phyloP scores from a whole-genome alignment of 2,797 vertebrate species.

The Melanitta fusca region DNA sequence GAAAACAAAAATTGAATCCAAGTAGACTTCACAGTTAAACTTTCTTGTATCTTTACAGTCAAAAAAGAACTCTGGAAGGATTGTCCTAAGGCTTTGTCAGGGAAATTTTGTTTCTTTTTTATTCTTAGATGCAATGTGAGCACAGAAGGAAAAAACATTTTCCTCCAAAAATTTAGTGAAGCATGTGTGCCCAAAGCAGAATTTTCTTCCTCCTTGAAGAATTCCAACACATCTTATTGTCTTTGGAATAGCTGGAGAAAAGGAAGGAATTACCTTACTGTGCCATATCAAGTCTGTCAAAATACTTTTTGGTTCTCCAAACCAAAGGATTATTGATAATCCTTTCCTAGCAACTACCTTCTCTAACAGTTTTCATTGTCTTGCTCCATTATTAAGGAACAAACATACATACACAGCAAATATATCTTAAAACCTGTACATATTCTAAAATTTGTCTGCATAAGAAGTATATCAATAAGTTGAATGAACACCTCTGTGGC shows the following conservation, averaged over 20 bases:
- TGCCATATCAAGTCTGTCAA: neutral
- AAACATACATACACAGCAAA: neutral
- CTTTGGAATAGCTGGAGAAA: neutral
- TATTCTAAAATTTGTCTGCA: neutral
- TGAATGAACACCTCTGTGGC: neutral
- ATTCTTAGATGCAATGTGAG: neutral
- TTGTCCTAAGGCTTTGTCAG: neutral
- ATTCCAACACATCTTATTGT: neutral
- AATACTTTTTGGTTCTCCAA: neutral
- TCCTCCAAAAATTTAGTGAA: neutral
- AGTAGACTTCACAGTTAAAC: neutral
- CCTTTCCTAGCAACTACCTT: neutral
- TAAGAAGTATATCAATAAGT: neutral
- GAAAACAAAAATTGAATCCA: neutral
- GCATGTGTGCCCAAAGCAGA: neutral
- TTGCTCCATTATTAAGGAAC: neutral
- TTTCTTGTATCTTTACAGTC: neutral
- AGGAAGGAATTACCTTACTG: neutral
- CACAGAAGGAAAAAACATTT: neutral
- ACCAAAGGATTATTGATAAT: neutral
- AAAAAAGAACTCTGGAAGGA: neutral
- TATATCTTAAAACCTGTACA: neutral
- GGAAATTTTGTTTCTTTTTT: neutral
- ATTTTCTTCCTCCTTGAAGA: neutral
- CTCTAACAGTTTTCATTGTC: neutral